Percentiles rank a stretch among this genome's conserved stretches.
Conservation (phyloP, 1,140 invertebrate species). For the Formica exsecta region DNA sequence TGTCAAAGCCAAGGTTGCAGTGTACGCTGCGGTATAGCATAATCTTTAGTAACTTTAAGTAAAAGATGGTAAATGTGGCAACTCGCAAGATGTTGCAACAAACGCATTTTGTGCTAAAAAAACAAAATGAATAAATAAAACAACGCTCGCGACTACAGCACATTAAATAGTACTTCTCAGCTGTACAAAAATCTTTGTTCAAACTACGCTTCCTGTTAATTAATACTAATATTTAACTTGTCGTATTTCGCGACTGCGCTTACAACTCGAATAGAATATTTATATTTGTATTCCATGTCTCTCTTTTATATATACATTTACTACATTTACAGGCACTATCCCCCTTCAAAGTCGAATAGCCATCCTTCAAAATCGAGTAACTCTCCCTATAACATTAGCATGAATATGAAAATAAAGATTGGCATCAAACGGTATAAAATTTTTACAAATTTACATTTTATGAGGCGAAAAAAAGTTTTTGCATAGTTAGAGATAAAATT, state of each 20-base stretch:
- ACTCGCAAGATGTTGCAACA: constrained; percentile 59
- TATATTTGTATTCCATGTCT: constrained; percentile 55
- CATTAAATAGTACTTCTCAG: constrained; percentile 69
- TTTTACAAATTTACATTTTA: constrained; percentile 1
- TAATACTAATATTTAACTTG: constrained; percentile 69
- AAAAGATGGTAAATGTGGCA: constrained; percentile 69
- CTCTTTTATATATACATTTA: constrained; percentile 68
- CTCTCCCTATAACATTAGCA: constrained; percentile 39
- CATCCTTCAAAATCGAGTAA: constrained; percentile 65
- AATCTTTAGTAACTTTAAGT: constrained; percentile 71
- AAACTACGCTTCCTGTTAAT: constrained; percentile 59
- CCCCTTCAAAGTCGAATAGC: constrained; percentile 63
- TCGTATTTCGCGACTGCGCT: constrained; percentile 59
- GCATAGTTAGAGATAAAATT: constrained; percentile 29
- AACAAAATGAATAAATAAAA: constrained; percentile 42
- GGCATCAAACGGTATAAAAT: constrained; percentile 37
- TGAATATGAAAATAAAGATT: constrained; percentile 42
- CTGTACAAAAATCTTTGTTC: constrained; percentile 75
- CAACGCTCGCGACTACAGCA: constrained; percentile 69
- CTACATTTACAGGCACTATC: constrained; percentile 77
- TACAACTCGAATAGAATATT: constrained; percentile 68
- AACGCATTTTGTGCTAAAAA: constrained; percentile 74
- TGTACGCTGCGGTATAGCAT: constrained; percentile 62
- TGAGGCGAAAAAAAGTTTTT: constrained; percentile 43
- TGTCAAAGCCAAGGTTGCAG: constrained; percentile 62